These are phyloP conservation scores for Palythoa grandiflora DNA, from an alignment of 92 coral and sea anemone genomes.

Conservation along the genomic window DNA sequence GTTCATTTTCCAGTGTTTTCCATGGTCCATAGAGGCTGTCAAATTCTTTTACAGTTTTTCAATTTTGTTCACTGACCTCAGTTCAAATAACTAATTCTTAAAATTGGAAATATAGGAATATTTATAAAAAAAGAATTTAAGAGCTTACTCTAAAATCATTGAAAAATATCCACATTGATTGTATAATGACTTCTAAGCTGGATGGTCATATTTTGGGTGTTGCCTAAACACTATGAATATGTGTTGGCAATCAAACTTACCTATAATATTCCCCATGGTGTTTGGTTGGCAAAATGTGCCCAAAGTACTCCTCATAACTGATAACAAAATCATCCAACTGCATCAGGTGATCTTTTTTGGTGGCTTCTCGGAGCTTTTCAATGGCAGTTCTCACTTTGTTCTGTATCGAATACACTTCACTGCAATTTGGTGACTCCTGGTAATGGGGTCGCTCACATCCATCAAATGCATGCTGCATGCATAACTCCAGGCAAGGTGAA, in stretches of 20 bases:
- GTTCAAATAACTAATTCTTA: background rate
- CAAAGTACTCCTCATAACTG: slow-evolving; percentile 49
- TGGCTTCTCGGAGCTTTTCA: slow-evolving; percentile 29
- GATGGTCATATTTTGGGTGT: background rate
- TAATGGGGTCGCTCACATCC: slow-evolving; percentile 42
- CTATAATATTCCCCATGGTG: slow-evolving; percentile 63
- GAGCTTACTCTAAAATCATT: background rate
- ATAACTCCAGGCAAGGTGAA: slow-evolving; percentile 48
- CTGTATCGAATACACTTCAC: slow-evolving; percentile 27
- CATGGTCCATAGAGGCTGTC: background rate
- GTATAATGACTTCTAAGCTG: background rate
- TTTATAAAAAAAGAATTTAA: background rate
- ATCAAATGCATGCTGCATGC: slow-evolving; percentile 53
- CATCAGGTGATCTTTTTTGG: background rate
- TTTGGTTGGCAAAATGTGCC: slow-evolving; percentile 58
- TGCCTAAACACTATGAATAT: background rate
- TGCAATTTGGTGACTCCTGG: slow-evolving; percentile 43
- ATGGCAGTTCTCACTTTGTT: slow-evolving; percentile 37
- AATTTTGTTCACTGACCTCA: background rate
- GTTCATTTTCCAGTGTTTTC: background rate
- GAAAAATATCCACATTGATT: background rate
- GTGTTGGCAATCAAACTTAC: slow-evolving; percentile 8
- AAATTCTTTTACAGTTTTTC: background rate
- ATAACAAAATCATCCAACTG: slow-evolving; percentile 38
- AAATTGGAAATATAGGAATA: background rate